Base-by-base conservation (phyloP, 2,113 vertebrate genomes). In the Hassar affinis region DNA sequence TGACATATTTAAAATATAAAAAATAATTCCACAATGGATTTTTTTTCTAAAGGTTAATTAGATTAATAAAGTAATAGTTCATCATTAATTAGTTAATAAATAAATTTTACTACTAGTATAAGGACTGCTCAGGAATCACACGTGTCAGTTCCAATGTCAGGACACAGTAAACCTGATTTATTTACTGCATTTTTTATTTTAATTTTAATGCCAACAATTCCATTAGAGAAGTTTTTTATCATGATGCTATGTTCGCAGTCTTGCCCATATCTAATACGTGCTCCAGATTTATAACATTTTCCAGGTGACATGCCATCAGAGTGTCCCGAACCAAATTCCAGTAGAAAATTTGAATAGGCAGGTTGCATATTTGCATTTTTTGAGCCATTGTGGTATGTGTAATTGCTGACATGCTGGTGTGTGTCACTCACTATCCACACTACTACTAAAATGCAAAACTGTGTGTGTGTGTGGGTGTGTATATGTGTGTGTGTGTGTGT, bases 371-470 rank as follows among this genome's bases (percentile, higher is more conserved):
- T 80, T 80, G 59, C 62, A 80, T 80, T 66, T 80, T 66, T 66
- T 35, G 59, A 80, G 59, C 42, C n/a, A 51, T 38, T 80, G 78
- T 80, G 61, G 59, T 80, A 33, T 80, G 61, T 35, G 61, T 80
- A 80, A 80, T 64, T 80, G 59, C 47, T 79, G 78, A 64, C n/a
- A 49, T 79, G 59, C 56, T 25, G 25, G 15, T 49, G 27, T 61
- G 57, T 79, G 78, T 66, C 45, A 51, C 78, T 66, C 61, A 80
- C 42, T 22, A 64, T 47, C 62, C 45, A 80, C 78, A 45, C 42
- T 59, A 81, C 80, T 74, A 86, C 91, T 89, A 59, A 72, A 92
- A 87, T 86, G 69, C 57, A 80, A 86, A 85, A 75, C 52, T 59
- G 52, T 72, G 27, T 71, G 64, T 35, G 35, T 8, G 56, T 66